A percentile compares a stretch with the other conserved stretches of the same genome.
These are phyloP conservation scores for Dynastes grantii DNA, from an alignment of 2,888 invertebrate genomes.

Conservation along the genomic window DNA sequence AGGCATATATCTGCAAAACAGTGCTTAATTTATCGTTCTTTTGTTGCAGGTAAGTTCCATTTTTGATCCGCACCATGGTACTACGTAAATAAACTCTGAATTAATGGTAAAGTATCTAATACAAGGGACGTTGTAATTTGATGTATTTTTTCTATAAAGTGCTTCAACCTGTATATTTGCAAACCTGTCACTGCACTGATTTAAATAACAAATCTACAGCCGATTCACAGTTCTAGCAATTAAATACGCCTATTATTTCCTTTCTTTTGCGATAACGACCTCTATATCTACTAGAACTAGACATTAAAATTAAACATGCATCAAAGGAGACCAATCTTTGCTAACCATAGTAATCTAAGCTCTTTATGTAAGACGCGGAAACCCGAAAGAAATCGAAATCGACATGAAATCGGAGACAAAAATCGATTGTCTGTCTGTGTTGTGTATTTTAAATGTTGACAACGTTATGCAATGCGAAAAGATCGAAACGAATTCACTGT, in stretches of 20 bases:
- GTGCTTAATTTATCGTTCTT: background rate
- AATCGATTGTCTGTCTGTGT: background rate
- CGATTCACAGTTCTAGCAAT: background rate
- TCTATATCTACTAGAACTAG: background rate
- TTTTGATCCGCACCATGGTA: background rate
- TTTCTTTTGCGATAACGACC: background rate
- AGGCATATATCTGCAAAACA: too few species aligned
- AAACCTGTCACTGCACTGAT: too few species aligned
- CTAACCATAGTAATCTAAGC: too few species aligned
- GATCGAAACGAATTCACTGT: background rate
- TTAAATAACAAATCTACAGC: too few species aligned
- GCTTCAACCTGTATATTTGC: too few species aligned
- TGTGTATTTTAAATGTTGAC: background rate
- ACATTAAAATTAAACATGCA: too few species aligned
- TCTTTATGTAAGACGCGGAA: slow-evolving; percentile 10
- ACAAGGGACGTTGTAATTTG: too few species aligned
- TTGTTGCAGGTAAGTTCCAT: slow-evolving; percentile 16
- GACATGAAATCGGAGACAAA: background rate
- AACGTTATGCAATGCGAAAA: background rate
- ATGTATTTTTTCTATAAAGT: too few species aligned
- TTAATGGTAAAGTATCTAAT: slow-evolving; percentile 2
- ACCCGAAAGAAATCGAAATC: background rate
- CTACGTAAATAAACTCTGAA: background rate
- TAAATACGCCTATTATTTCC: background rate
- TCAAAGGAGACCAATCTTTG: too few species aligned